These are phyloP conservation scores for Norana najaformis DNA, from an alignment of 2,888 invertebrate genomes.

Conservation along the genomic window DNA sequence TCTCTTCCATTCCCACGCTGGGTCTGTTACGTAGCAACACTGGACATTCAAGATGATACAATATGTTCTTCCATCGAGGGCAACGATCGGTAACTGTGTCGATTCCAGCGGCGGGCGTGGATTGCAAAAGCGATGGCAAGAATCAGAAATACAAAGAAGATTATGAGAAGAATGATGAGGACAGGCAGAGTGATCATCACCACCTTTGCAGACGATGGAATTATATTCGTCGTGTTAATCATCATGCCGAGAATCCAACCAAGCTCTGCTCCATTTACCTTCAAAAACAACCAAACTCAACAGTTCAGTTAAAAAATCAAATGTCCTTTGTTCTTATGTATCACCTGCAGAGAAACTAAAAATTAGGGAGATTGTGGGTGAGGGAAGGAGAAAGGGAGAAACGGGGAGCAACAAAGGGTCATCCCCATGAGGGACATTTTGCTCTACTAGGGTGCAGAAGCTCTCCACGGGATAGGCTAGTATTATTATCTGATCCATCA, in stretches of 20 bases:
- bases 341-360: too few relatives aligned
- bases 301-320: not conserved
- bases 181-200: conserved; percentile 28
- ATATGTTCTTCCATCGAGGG: not conserved
- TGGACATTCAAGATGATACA: too few relatives aligned
- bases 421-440: too few relatives aligned
- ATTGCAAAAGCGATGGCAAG: conserved; percentile 51
- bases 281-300: not conserved
- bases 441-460: too few relatives aligned
- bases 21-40: too few relatives aligned
- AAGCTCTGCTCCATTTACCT: conserved; percentile 54
- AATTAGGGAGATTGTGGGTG: too few relatives aligned
- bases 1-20: too few relatives aligned
- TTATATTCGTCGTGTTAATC: conserved; percentile 63
- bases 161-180: conserved; percentile 49
- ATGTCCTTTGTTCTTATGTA: not conserved
- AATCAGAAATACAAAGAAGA: conserved; percentile 53
- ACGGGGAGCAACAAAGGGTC: too few relatives aligned
- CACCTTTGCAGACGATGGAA: conserved; percentile 49
- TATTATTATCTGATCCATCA: too few relatives aligned
- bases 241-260: conserved; percentile 65
- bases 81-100: not conserved
- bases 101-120: conserved; percentile 44
- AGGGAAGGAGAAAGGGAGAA: too few relatives aligned
- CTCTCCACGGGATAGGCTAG: too few relatives aligned